Evolutionary conservation across 2,113 vertebrate genomes (phyloP), one percentile per base, ranked within the genome.

Genomic region (Antechinus flavipes): DNA sequence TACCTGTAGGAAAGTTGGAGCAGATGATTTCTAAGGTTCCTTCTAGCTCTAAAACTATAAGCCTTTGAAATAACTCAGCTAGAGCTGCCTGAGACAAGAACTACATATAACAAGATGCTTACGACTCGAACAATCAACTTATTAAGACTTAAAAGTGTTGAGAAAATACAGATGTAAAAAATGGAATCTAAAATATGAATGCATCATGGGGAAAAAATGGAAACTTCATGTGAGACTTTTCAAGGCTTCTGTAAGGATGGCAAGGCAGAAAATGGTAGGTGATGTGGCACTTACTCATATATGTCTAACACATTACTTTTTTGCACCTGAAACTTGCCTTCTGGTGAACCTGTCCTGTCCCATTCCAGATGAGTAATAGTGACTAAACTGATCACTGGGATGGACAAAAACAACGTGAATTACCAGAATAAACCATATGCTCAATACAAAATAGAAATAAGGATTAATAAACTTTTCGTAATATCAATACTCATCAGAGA

Each of bases 321-420:
- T 5, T 56, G 14, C 84, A 97, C 50, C 50, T 52, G 19, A 68
- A 58, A 93, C 58, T 76, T 90, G 42, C 27, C 55, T 0, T 68
- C 58, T 61, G 96, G 54, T 91, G 91, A 84, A 23, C n/a, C 68
- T 76, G 92, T 42, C 93, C 2, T 93, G 42, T 27, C 8, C 35
- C 50, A 52, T 96, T 47, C 7, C 46, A 46, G 91, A 90, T 94
- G n/a, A 97, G 35, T 92, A 97, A 90, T 92, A 22, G 84, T 95
- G 93, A 54, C 91, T 94, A 97, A 90, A 68, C 25, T 23, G 11
- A 94, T 90, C 89, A 91, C 84, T 68, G 50, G 94, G 50, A 52
- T 0, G 90, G 53, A 58, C 19, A 93, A 94, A 54, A 47, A 94
- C 24, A 53, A 47, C 46, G 95, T 52, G 55, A 92, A 94, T 24